These are phyloP conservation scores for Etia nguti DNA, from an alignment of 2,113 vertebrate genomes.

Conservation along the genomic window DNA sequence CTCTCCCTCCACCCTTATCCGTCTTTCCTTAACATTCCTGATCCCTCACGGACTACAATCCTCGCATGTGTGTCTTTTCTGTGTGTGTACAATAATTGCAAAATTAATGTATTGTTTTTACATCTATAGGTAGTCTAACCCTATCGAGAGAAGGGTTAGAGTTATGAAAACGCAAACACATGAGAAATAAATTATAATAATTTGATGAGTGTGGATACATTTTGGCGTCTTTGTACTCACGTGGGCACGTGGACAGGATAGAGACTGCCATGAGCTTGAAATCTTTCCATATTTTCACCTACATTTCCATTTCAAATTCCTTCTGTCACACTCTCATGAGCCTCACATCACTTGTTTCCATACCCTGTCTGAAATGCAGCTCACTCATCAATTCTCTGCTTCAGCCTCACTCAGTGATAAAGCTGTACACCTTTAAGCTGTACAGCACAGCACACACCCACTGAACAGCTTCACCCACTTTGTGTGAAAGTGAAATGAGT, in stretches of 20 bases:
- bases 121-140: not conserved
- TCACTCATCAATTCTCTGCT: not conserved
- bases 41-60: slow-evolving; percentile 24
- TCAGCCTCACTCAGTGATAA: not conserved
- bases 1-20: not conserved
- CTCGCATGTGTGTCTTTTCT: not conserved
- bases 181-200: not conserved
- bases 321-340: not conserved
- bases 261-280: not conserved
- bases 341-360: not conserved
- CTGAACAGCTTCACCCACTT: not conserved
- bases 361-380: not conserved
- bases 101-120: not conserved
- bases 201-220: not conserved
- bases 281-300: not conserved
- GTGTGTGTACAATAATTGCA: not conserved
- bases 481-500: not conserved
- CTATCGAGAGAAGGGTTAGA: not conserved
- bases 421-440: not conserved
- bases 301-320: not conserved
- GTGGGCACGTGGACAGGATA: not conserved
- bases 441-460: not conserved
- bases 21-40: slow-evolving; percentile 47
- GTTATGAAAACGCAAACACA: not conserved
- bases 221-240: not conserved